Evolutionary conservation across 64 coral and sea anemone genomes (phyloP), one percentile per base, ranked within the genome.

Genomic region (Montipora foliosa): DNA sequence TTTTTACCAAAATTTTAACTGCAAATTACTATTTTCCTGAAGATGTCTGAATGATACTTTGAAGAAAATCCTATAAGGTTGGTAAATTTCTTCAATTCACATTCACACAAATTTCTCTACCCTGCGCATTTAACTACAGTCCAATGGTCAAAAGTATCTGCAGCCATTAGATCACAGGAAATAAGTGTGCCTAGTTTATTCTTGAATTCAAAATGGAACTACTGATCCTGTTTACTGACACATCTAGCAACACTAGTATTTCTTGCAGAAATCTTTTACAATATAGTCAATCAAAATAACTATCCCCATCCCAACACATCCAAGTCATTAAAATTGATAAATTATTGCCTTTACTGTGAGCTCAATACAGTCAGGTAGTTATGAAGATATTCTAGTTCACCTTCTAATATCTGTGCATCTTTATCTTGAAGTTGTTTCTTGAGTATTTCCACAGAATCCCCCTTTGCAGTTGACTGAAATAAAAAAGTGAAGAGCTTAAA

Each of bases 341-440:
- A 37, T 37, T 37, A 37, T 37, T 37, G 37, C 37, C 37, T 37
- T 37, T 2, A 37, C 37, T 2, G 37, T 37, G 37, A 37, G 37
- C 37, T 37, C 2, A 37, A 37, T 37, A 37, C 37, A 37, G 37
- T 37, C 37, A 37, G 37, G 37, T 37, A 37, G 37, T 2, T 37
- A 37, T 37, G 37, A 37, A 1, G 37, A 37, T 37, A 37, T 37
- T 37, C 24, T 59, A 8, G 22, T 48, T 78, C 8, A 97, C 95
- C 95, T 92, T 97, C 95, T 53, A 80, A 80, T 87, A 94, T 83
- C 20, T 77, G 37, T 6, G 49, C 74, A 22, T 97, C 95, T 51
- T 97, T 97, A 53, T 97, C 95, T 15, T 82, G 68, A 15, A 97
- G 74, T 29, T 97, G 95, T 47, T 94, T 97, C 46, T 82, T 88